phyloP scores from a whole-genome alignment of 2,888 invertebrate genomes.

The Nemotelus pantherinus region DNA sequence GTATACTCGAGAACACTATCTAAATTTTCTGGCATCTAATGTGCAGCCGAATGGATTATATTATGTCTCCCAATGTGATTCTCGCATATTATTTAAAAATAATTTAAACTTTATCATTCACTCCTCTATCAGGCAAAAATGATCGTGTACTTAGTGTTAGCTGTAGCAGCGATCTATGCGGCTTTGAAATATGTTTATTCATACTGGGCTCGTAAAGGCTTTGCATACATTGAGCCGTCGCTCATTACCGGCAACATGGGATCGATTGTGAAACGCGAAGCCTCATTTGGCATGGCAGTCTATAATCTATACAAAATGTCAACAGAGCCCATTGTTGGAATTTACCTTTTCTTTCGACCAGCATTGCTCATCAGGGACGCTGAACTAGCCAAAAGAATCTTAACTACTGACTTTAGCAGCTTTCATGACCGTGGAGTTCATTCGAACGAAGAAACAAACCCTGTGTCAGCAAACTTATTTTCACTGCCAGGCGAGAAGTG shows the following conservation, averaged over 20 bases:
- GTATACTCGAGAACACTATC: too few relatives aligned
- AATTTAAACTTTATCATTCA: not conserved
- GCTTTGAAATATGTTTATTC: slow-evolving; percentile 55
- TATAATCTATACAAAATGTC: slow-evolving; percentile 68
- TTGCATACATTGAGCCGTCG: slow-evolving; percentile 68
- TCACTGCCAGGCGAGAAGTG: slow-evolving; percentile 70
- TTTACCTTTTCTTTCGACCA: slow-evolving; percentile 72
- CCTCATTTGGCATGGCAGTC: slow-evolving; percentile 71
- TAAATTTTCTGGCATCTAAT: too few relatives aligned
- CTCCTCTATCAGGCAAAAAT: not conserved
- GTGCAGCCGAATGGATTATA: too few relatives aligned
- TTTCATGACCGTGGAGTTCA: slow-evolving; percentile 75
- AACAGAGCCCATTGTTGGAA: slow-evolving; percentile 65
- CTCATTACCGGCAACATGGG: slow-evolving; percentile 73
- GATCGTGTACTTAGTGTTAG: not conserved
- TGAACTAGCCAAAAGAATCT: slow-evolving; percentile 70
- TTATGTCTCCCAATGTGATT: too few relatives aligned
- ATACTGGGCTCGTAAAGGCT: slow-evolving; percentile 70
- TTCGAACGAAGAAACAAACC: slow-evolving; percentile 71
- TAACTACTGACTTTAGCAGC: slow-evolving; percentile 71
- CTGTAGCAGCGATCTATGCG: not conserved
- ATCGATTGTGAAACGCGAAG: slow-evolving; percentile 67
- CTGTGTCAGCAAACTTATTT: slow-evolving; percentile 71
- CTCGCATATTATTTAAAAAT: too few relatives aligned
- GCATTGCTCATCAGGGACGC: slow-evolving; percentile 72